These are phyloP conservation scores for Disparrhopalites patrizii DNA, from an alignment of 2,888 invertebrate species.

Conservation along the genomic window DNA sequence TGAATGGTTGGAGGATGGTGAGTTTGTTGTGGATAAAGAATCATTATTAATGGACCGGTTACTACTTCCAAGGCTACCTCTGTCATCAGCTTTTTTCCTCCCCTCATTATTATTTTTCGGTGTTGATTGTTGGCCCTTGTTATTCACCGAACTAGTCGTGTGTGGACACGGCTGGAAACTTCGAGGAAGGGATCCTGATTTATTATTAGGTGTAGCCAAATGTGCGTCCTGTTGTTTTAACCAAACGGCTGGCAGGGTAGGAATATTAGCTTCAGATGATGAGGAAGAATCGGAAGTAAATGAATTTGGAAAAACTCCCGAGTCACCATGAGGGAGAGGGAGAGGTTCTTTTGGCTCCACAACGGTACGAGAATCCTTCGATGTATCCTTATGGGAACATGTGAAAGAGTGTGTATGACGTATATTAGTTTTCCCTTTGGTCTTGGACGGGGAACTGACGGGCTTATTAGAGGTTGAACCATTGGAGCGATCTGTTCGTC, in stretches of 20 bases:
- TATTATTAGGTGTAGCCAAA: constrained; percentile 63
- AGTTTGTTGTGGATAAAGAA: no score
- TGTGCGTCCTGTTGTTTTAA: constrained; percentile 66
- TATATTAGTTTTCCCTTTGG: constrained; percentile 48
- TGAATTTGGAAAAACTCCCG: constrained; percentile 48
- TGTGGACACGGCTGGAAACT: constrained; percentile 67
- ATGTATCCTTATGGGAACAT: constrained; percentile 44
- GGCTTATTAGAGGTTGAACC: constrained; percentile 30
- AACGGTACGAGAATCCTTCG: background rate
- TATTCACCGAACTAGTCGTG: constrained; percentile 48
- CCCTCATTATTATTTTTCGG: background rate
- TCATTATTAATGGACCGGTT: background rate
- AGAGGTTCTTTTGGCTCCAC: constrained; percentile 36
- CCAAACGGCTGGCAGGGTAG: constrained; percentile 66
- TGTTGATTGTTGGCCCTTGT: background rate
- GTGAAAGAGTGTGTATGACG: constrained; percentile 51
- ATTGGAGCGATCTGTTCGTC: constrained; percentile 38
- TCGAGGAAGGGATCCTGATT: constrained; percentile 72
- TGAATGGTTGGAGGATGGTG: background rate
- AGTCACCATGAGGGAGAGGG: constrained; percentile 46
- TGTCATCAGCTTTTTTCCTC: background rate
- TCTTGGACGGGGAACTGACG: constrained; percentile 35
- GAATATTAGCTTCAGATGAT: constrained; percentile 51
- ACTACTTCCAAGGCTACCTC: background rate
- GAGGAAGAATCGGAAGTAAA: constrained; percentile 48